Evolutionary conservation across 2,797 vertebrate species (phyloP), one percentile per base, ranked within the genome.

Genomic region (Apogon talboti): DNA sequence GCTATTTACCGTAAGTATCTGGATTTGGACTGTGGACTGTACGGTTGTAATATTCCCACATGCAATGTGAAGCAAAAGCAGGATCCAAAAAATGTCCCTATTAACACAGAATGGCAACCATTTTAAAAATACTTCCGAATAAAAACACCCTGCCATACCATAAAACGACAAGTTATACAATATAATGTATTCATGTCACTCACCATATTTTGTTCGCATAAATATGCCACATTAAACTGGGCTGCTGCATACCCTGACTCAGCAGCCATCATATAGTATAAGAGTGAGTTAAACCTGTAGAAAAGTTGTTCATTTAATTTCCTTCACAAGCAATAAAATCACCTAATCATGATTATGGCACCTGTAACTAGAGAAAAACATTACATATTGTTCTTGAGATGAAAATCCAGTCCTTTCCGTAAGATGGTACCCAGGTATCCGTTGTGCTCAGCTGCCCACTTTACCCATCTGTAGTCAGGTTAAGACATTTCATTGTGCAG

Each of bases 381-480:
- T 87, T 90, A 95, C 95, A 85, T 89, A 72, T 95, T 74, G 40
- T 77, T 83, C 52, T 85, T 86, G 12, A 95, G 85, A 78, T 94
- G 91, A 4, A 87, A 92, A 61, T 94, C 89, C 80, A 95, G 73
- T 10, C 88, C 93, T 63, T 84, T 93, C 42, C 91, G 77, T 37
- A 95, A 69, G 56, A 92, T 37, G 2, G 67, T 86, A 63, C 95
- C 95, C 54, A 95, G 86, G 85, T 93, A 90, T 47, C 95, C 95
- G 4, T 94, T 95, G 69, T 94, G 92, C 71, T 95, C 94, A 6
- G 91, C 89, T 2, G 88, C 92, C 95, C 94, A 95, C 74, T 94
- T 95, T 4, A 61, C 83, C 92, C 92, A 94, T 68, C 95, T 95
- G 78, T 30, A 76, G 61, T 41, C 6, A n/a, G n/a, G n/a, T n/a